Conservation (phyloP, 2,113 vertebrate species). For the Antennarius striatus region DNA sequence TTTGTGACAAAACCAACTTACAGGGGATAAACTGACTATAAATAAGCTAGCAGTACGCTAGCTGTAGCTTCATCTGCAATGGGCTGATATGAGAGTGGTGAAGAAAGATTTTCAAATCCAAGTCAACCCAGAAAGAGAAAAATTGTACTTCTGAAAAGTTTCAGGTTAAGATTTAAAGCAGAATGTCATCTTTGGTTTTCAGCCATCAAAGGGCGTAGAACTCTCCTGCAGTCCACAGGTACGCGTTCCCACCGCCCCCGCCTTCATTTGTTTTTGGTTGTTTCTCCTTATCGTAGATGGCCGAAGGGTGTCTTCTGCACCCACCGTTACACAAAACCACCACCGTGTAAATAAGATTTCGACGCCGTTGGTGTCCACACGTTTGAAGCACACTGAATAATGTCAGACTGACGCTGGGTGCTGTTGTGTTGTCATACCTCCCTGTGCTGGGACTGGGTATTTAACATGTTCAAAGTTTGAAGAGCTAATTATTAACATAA, state of each 20-base stretch:
- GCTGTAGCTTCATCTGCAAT: too few relatives aligned
- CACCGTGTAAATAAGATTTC: neutral
- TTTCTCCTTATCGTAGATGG: too few relatives aligned
- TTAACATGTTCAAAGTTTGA: neutral
- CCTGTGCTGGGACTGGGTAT: too few relatives aligned
- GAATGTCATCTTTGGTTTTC: neutral
- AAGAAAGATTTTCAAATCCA: too few relatives aligned
- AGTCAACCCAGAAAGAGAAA: too few relatives aligned
- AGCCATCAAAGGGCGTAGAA: conserved; percentile 3
- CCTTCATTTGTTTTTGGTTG: conserved; percentile 18
- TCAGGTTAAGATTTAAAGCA: too few relatives aligned
- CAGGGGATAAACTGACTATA: too few relatives aligned
- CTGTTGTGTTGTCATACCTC: neutral
- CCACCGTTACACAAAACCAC: conserved; percentile 1
- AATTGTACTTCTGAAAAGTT: too few relatives aligned
- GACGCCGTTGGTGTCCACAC: neutral
- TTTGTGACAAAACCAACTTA: too few relatives aligned
- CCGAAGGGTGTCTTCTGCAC: conserved; percentile 10
- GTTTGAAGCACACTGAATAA: conserved; percentile 4
- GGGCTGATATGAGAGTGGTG: too few relatives aligned
- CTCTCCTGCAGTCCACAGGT: neutral
- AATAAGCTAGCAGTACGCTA: too few relatives aligned
- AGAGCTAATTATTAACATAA: neutral
- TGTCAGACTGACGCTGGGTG: neutral
- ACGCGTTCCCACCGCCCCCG: neutral